Conservation (phyloP, 2,888 invertebrate genomes). For the Abrostola triplasia region DNA sequence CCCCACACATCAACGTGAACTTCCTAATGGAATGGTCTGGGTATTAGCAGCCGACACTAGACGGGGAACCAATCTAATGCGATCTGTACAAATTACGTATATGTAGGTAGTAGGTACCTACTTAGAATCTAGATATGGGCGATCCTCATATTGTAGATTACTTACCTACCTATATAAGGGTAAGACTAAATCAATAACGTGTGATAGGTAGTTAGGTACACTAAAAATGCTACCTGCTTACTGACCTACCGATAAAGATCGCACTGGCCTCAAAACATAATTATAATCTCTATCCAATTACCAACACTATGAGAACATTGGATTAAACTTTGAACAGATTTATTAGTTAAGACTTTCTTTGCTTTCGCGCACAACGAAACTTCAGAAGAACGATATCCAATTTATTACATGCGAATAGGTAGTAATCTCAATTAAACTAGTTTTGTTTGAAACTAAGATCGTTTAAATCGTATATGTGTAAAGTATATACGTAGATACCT, state of each 20-base stretch:
- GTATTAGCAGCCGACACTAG: conserved; percentile 1
- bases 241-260: too few relatives aligned
- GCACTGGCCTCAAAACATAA: too few relatives aligned
- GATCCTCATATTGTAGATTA: not conserved
- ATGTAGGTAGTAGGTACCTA: not conserved
- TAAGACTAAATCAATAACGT: too few relatives aligned
- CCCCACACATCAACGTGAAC: not conserved
- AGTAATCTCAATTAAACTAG: conserved; percentile 66
- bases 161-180: not conserved
- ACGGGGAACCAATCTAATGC: not conserved
- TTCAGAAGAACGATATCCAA: conserved; percentile 42
- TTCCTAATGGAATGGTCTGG: conserved; percentile 2
- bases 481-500: conserved; percentile 61
- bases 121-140: too few relatives aligned
- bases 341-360: conserved; percentile 21
- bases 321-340: conserved; percentile 28
- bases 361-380: conserved; percentile 30
- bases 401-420: conserved; percentile 53
- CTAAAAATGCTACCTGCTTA: too few relatives aligned
- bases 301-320: conserved; percentile 7
- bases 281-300: not conserved
- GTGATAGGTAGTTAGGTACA: too few relatives aligned
- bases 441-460: conserved; percentile 70
- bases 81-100: not conserved
- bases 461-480: conserved; percentile 71